Conservation (phyloP, 2,797 vertebrate genomes). For the Potorous gilbertii region DNA sequence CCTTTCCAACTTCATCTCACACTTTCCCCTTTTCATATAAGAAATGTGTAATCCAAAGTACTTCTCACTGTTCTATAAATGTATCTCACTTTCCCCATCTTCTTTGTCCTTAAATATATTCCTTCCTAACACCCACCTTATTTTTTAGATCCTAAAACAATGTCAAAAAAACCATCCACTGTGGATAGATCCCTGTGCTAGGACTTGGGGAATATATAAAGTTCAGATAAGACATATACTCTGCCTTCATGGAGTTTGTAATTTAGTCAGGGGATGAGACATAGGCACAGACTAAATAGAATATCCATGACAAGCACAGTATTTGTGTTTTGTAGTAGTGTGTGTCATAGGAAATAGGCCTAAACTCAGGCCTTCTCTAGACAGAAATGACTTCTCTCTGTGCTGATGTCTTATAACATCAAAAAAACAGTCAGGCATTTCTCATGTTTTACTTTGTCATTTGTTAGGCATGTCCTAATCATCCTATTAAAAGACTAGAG, state of each 20-base stretch:
- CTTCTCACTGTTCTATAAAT: neutral
- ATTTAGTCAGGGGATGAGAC: neutral
- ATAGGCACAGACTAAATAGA: neutral
- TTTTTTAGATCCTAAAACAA: neutral
- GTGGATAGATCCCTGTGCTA: neutral
- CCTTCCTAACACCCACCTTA: neutral
- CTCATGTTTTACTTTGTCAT: neutral
- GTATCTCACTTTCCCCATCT: neutral
- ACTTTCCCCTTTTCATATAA: neutral
- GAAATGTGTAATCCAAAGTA: neutral
- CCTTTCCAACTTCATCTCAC: neutral
- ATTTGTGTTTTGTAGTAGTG: neutral
- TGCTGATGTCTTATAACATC: neutral
- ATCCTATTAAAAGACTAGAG: too few species aligned
- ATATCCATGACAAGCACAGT: neutral
- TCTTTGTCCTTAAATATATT: neutral
- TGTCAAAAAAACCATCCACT: neutral
- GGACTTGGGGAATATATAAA: neutral
- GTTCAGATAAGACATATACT: neutral
- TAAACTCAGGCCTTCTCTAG: neutral
- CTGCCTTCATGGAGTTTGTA: neutral
- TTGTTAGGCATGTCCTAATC: neutral
- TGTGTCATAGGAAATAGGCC: neutral
- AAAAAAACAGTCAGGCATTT: neutral
- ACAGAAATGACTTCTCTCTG: neutral